phyloP scores from a whole-genome alignment of 2,113 vertebrate genomes.

The Natator depressus region DNA sequence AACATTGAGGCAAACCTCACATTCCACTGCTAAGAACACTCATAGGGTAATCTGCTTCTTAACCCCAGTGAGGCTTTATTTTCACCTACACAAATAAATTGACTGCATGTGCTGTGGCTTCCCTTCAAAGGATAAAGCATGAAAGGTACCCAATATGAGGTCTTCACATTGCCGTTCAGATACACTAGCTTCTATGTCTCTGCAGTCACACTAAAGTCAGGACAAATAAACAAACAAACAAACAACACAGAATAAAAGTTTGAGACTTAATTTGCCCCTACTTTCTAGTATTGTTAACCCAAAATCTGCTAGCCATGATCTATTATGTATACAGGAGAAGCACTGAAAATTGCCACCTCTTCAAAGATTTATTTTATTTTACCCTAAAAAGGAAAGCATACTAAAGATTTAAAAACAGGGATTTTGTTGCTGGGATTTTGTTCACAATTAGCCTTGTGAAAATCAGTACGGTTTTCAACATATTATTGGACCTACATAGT shows the following conservation, averaged over 20 bases:
- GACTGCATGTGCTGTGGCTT: rapidly evolving
- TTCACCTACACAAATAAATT: neutral
- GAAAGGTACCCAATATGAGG: neutral
- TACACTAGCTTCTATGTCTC: neutral
- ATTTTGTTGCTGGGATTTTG: rapidly evolving
- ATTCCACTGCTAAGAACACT: neutral
- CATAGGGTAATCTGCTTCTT: neutral
- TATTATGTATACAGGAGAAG: neutral
- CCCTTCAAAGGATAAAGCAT: rapidly evolving
- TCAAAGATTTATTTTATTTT: neutral
- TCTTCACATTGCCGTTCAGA: neutral
- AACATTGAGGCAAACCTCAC: neutral
- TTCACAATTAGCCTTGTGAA: neutral
- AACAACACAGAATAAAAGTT: conserved; percentile 6
- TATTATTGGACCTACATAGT: neutral
- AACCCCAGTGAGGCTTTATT: neutral
- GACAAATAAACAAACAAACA: neutral
- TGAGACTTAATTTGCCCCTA: neutral
- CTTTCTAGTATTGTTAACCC: neutral
- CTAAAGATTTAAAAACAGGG: neutral
- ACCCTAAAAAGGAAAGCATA: neutral
- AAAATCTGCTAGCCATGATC: rapidly evolving
- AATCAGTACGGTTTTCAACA: neutral
- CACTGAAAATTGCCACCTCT: neutral
- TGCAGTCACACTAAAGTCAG: neutral